Percentiles rank a stretch among this genome's conserved stretches.
phyloP scores from a whole-genome alignment of 2,888 invertebrate species.

The Empis stercorea region DNA sequence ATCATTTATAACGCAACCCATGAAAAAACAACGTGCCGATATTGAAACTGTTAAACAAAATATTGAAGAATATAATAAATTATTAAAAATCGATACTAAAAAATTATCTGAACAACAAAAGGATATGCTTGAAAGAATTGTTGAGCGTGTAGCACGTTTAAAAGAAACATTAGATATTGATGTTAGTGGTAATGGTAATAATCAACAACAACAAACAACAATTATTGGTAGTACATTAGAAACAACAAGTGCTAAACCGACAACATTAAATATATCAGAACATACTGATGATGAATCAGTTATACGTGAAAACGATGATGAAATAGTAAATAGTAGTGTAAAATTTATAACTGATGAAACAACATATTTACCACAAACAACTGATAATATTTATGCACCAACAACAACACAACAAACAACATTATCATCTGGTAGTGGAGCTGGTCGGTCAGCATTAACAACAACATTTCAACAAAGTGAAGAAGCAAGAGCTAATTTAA shows the following conservation, averaged over 20 bases:
- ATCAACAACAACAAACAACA: conserved; percentile 16
- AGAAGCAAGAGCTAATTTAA: no score
- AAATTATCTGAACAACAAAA: conserved; percentile 34
- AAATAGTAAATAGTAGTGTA: not conserved
- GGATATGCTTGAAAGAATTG: conserved; percentile 34
- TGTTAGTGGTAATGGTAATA: conserved; percentile 17
- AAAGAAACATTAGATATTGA: conserved; percentile 32
- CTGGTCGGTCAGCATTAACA: not conserved
- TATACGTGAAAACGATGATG: not conserved
- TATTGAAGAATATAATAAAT: conserved; percentile 32
- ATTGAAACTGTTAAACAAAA: conserved; percentile 33
- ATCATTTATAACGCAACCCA: not conserved
- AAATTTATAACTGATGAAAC: not conserved
- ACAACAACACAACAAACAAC: not conserved
- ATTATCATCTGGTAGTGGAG: not conserved
- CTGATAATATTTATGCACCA: not conserved
- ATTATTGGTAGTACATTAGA: conserved; percentile 11
- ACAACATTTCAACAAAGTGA: no score
- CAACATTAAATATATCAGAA: conserved; percentile 6
- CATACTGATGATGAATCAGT: not conserved
- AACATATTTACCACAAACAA: not conserved
- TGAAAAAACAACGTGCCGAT: conserved; percentile 30
- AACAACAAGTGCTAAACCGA: conserved; percentile 7
- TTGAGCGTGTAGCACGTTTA: conserved; percentile 33
- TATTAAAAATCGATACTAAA: conserved; percentile 31